Percentiles rank a stretch among this genome's conserved stretches.
These are phyloP conservation scores for Coluber constrictor DNA, from an alignment of 2,797 vertebrate genomes.

Conservation along the genomic window DNA sequence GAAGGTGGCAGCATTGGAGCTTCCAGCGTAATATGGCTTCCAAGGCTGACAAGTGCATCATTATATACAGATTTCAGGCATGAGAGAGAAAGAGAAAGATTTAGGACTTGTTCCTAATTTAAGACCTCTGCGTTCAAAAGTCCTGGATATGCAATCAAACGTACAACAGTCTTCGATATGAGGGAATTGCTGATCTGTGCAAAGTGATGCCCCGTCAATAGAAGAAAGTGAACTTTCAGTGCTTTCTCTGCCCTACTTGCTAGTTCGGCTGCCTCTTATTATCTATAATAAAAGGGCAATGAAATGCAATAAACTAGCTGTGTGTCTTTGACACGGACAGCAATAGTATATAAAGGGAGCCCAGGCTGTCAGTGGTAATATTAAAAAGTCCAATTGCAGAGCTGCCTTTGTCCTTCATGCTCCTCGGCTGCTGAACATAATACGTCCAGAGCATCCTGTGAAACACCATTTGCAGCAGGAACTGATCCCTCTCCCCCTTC, in stretches of 20 bases:
- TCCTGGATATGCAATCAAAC: constrained; percentile 15
- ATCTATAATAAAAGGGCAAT: constrained; percentile 36
- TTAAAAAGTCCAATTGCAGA: constrained; percentile 17
- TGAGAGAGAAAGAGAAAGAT: background rate
- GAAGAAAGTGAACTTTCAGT: constrained; percentile 5
- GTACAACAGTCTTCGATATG: background rate
- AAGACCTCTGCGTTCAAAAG: background rate
- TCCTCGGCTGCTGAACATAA: background rate
- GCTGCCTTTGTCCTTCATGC: constrained; percentile 13
- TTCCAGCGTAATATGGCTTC: too few species aligned
- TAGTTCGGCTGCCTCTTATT: constrained; percentile 23
- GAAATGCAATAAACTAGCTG: constrained; percentile 27
- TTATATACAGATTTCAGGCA: background rate
- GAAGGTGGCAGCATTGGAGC: too few species aligned
- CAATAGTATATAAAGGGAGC: constrained; percentile 23
- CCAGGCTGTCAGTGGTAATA: constrained; percentile 5
- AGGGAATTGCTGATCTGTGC: constrained; percentile 11
- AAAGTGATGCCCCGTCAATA: background rate
- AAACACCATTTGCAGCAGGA: background rate
- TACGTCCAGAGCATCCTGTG: background rate
- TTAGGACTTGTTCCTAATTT: background rate
- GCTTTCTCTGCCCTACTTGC: constrained; percentile 19
- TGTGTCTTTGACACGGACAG: constrained; percentile 21
- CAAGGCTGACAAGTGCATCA: too few species aligned
- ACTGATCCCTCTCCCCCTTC: background rate